phyloP scores from a whole-genome alignment of 2,113 vertebrate species.

The Corythoichthys haematopterus region DNA sequence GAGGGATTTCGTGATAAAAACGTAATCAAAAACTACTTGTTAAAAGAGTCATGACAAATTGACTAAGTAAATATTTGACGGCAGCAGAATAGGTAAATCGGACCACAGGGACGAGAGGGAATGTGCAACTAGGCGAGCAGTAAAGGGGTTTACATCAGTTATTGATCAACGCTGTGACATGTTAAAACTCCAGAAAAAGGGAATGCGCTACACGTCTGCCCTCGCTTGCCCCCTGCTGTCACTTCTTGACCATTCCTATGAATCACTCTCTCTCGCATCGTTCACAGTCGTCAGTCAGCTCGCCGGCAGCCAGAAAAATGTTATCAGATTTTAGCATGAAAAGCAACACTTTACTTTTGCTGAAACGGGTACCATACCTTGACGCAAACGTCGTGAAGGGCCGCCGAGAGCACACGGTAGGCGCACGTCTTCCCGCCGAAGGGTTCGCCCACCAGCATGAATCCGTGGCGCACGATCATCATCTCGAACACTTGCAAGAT shows the following conservation, averaged over 20 bases:
- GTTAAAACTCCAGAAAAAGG: background rate
- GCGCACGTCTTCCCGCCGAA: constrained; percentile 88
- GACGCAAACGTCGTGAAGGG: constrained; percentile 76
- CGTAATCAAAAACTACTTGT: background rate
- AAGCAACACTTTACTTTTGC: background rate
- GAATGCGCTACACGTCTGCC: background rate
- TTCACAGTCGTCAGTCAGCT: background rate
- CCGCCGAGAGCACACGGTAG: constrained; percentile 80
- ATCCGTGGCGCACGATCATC: constrained; percentile 90
- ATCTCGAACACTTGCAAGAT: constrained; percentile 89
- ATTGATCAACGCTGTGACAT: constrained; percentile 13
- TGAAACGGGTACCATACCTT: constrained; percentile 65
- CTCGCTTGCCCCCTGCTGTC: background rate
- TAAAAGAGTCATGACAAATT: constrained; percentile 11
- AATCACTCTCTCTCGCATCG: background rate
- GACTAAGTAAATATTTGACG: constrained; percentile 8
- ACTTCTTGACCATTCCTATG: constrained; percentile 1
- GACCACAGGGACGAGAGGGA: constrained; percentile 14
- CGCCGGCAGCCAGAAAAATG: background rate
- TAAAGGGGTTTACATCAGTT: constrained; percentile 14
- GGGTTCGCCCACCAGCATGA: constrained; percentile 90
- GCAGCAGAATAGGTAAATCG: constrained; percentile 11
- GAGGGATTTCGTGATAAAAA: background rate
- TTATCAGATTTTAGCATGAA: too few relatives aligned
- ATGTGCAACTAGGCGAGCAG: background rate